Conservation (phyloP, 2,113 vertebrate species). For the Callipepla squamata region DNA sequence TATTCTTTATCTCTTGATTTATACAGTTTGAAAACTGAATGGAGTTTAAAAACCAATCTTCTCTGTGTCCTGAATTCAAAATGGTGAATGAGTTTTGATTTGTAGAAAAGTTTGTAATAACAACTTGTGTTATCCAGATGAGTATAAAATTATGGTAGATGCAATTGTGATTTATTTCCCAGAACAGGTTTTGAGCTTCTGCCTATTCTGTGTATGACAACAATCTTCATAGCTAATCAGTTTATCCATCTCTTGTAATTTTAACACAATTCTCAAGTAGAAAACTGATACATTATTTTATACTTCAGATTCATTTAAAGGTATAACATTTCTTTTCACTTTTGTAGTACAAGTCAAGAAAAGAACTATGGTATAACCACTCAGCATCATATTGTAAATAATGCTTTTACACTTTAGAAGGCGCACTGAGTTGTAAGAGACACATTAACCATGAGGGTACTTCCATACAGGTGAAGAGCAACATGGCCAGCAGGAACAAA, state of each 20-base stretch:
- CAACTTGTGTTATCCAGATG: not conserved
- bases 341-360: not conserved
- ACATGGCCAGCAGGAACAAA: not conserved
- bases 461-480: not conserved
- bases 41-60: not conserved
- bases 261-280: not conserved
- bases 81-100: not conserved
- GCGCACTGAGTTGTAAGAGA: not conserved
- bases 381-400: not conserved
- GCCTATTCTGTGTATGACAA: not conserved
- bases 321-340: not conserved
- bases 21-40: not conserved
- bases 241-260: not conserved
- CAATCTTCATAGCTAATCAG: not conserved
- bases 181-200: not conserved
- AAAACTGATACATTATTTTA: not conserved
- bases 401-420: not conserved
- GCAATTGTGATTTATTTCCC: not conserved
- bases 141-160: not conserved
- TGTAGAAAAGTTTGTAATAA: not conserved
- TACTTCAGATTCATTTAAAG: not conserved
- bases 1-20: not conserved
- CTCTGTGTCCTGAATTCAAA: not conserved
- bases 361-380: not conserved
- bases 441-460: accelerated